Evolutionary conservation across 1,140 invertebrate genomes (phyloP), one percentile per base, ranked within the genome.

Genomic region (Acromyrmex heyeri): DNA sequence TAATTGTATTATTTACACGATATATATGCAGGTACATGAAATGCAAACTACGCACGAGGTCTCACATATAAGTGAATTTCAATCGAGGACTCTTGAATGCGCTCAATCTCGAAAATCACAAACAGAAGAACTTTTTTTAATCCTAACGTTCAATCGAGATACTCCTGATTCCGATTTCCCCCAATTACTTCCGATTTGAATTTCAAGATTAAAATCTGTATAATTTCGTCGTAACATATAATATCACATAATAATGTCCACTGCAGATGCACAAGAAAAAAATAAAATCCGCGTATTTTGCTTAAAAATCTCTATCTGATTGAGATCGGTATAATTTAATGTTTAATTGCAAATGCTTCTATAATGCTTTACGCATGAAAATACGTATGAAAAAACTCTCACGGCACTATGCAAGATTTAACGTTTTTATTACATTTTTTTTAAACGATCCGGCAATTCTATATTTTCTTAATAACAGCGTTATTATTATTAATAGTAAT

Each of bases 381-480:
- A 55, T 87, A 88, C 62, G 77, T 89, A 87, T 82, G 82, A 87
- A 90, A 90, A 73, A 87, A 86, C 57, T 89, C 53, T 50, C 81
- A 86, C 87, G 87, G 14, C 73, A 88, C 14, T 50, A 87, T 72
- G 65, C 44, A 77, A 81, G 69, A 62, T 86, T 50, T 72, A 67
- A 77, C 16, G 21, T 69, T 57, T 81, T 85, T 87, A 86, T 79
- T 86, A 86, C 34, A 38, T 75, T 44, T 44, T 44, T 44, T 44
- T 65, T 38, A 86, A 87, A 87, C 30, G 64, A 86, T 55, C 89
- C 75, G 87, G 72, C 87, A 87, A 70, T 24, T 57, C 67, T 82
- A 53, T 55, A 34, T 62, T 61, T 16, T 82, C 30, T 81, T 50
- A 85, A 55, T 70, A 81, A 73, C 76, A 27, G 69, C 69, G 3